Percentiles rank a stretch among this genome's conserved stretches.
Evolutionary conservation across 2,888 invertebrate genomes (phyloP).

Genomic region (Drosophila siamana): DNA sequence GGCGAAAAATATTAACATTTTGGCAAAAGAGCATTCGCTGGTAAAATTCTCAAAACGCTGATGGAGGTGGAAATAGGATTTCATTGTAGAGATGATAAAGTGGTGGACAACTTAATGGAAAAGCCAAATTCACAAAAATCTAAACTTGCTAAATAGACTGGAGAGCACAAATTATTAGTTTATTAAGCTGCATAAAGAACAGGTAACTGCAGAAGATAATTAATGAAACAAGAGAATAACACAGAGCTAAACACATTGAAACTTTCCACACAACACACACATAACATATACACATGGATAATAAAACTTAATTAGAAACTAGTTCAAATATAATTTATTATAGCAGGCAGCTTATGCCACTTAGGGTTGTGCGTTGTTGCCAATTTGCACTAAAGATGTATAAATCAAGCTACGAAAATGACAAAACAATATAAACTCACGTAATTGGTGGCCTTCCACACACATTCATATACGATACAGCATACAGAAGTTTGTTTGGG

Average conservation of each 20-base stretch:
- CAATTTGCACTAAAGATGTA: slow-evolving; percentile 16
- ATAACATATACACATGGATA: not conserved
- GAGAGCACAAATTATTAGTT: not conserved
- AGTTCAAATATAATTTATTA: not conserved
- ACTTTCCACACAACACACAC: not conserved
- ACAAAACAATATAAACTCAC: slow-evolving; percentile 59
- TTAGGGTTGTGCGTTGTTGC: slow-evolving; percentile 1
- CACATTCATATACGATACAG: not conserved
- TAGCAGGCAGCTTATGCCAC: not conserved
- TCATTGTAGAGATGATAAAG: not conserved
- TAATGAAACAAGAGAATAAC: not conserved
- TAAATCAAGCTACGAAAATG: slow-evolving; percentile 54
- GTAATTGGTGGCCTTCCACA: slow-evolving; percentile 37
- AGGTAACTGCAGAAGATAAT: not conserved
- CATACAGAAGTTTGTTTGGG: not conserved
- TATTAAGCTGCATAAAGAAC: not conserved
- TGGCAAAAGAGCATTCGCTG: not conserved
- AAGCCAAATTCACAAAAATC: not conserved
- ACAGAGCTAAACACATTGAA: not conserved
- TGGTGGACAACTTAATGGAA: not conserved
- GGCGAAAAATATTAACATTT: not conserved
- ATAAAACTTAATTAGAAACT: not conserved
- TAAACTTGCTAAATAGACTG: not conserved
- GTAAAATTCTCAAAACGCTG: not conserved
- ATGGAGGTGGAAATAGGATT: not conserved